Percentiles rank a stretch among this genome's conserved stretches.
These are phyloP conservation scores for Rhizoglyphus robini DNA, from an alignment of 1,140 invertebrate species.

Conservation along the genomic window DNA sequence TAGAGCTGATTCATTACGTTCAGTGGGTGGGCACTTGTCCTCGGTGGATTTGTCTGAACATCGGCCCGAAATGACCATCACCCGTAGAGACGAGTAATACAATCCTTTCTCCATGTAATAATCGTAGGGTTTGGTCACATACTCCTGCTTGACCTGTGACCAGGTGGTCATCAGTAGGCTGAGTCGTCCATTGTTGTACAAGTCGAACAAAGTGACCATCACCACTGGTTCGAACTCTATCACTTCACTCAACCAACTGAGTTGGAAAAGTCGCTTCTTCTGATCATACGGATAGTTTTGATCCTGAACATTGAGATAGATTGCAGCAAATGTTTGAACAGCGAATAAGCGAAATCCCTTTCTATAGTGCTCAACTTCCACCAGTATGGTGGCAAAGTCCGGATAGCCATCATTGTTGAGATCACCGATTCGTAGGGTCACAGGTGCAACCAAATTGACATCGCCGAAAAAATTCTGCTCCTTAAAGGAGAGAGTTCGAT, in stretches of 20 bases:
- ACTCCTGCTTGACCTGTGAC: constrained; percentile 20
- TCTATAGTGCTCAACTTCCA: neutral
- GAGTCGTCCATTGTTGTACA: constrained; percentile 55
- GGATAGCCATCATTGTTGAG: constrained; percentile 92
- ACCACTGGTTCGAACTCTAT: constrained; percentile 45
- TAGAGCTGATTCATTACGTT: no score
- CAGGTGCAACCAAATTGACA: constrained; percentile 28
- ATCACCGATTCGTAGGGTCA: constrained; percentile 72
- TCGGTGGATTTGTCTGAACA: constrained; percentile 27
- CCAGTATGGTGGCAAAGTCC: constrained; percentile 52
- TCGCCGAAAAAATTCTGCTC: neutral
- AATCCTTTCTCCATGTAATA: constrained; percentile 76
- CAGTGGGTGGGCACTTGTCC: constrained; percentile 32
- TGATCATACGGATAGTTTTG: neutral
- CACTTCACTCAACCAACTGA: constrained; percentile 41
- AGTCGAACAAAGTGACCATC: constrained; percentile 80
- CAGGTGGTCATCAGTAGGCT: constrained; percentile 19
- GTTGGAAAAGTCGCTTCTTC: constrained; percentile 14
- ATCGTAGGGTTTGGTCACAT: constrained; percentile 47
- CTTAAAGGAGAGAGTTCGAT: constrained; percentile 1
- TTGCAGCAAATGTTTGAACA: constrained; percentile 9
- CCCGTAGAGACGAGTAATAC: constrained; percentile 88
- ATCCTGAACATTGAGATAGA: constrained; percentile 15
- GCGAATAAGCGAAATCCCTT: no score
- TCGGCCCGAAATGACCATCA: constrained; percentile 70